phyloP scores from a whole-genome alignment of 1,140 invertebrate genomes.

The Trichonephila clavipes region DNA sequence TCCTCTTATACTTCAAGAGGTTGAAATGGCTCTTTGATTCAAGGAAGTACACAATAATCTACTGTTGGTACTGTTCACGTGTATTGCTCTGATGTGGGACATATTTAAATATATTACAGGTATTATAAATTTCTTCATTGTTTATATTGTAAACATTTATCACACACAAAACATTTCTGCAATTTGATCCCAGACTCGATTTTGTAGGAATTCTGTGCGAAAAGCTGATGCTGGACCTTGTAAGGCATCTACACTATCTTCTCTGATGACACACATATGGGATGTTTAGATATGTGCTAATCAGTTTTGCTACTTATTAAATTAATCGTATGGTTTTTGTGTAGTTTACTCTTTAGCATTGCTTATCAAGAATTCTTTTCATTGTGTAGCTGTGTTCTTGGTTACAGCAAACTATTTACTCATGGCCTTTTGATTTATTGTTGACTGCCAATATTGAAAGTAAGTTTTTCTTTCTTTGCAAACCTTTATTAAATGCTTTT shows the following conservation, averaged over 20 bases:
- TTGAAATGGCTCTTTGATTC: background rate
- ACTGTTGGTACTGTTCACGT: background rate
- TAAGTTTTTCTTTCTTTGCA: background rate
- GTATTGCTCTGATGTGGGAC: background rate
- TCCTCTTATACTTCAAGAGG: constrained; percentile 39
- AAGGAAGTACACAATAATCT: background rate
- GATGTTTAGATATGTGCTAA: background rate
- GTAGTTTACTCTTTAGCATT: background rate
- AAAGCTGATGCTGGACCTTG: background rate
- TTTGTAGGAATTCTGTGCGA: background rate
- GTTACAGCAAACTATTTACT: no score
- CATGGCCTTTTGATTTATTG: background rate
- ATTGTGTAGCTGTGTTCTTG: no score
- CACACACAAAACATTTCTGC: background rate
- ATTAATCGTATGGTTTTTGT: background rate
- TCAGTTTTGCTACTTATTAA: background rate
- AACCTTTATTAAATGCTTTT: no score
- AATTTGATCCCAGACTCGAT: background rate
- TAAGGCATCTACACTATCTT: background rate
- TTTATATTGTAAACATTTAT: background rate
- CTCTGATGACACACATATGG: background rate
- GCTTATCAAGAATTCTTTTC: background rate
- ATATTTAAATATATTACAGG: background rate
- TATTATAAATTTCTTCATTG: background rate
- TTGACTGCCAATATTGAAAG: background rate